These are phyloP conservation scores for Apoda limacodes DNA, from an alignment of 2,888 invertebrate genomes.

Conservation along the genomic window DNA sequence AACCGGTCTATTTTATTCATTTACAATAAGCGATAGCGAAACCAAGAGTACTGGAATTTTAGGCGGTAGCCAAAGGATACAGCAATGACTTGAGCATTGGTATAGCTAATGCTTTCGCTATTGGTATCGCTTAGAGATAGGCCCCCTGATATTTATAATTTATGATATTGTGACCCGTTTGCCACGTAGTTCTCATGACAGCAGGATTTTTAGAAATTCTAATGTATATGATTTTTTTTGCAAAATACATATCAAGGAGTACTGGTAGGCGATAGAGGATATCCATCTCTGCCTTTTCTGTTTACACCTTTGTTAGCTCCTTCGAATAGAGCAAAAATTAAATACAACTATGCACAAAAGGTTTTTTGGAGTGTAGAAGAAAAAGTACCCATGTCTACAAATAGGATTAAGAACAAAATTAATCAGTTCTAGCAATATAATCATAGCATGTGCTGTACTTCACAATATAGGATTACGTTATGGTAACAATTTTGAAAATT, in stretches of 20 bases:
- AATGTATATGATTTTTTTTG: neutral
- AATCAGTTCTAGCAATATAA: constrained; percentile 5
- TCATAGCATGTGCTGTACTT: constrained; percentile 10
- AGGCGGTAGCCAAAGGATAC: too few species aligned
- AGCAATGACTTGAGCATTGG: too few species aligned
- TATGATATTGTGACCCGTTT: neutral
- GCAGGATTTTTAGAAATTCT: constrained; percentile 2
- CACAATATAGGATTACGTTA: constrained; percentile 2
- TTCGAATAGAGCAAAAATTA: constrained; percentile 3
- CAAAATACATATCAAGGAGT: constrained; percentile 1
- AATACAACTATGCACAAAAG: constrained; percentile 16
- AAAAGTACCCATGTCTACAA: constrained; percentile 6
- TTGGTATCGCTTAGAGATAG: too few species aligned
- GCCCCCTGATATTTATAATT: too few species aligned
- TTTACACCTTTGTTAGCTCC: neutral
- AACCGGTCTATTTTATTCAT: too few species aligned
- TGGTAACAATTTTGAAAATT: too few species aligned
- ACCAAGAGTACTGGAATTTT: too few species aligned
- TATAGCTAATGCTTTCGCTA: too few species aligned
- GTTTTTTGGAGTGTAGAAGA: constrained; percentile 18
- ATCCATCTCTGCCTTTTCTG: too few species aligned
- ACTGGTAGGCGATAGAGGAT: neutral
- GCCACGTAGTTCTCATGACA: constrained; percentile 1
- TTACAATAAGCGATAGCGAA: too few species aligned
- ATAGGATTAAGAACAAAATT: constrained; percentile 7